These are phyloP conservation scores for Chorisops tibialis DNA, from an alignment of 2,888 invertebrate genomes.

Conservation along the genomic window DNA sequence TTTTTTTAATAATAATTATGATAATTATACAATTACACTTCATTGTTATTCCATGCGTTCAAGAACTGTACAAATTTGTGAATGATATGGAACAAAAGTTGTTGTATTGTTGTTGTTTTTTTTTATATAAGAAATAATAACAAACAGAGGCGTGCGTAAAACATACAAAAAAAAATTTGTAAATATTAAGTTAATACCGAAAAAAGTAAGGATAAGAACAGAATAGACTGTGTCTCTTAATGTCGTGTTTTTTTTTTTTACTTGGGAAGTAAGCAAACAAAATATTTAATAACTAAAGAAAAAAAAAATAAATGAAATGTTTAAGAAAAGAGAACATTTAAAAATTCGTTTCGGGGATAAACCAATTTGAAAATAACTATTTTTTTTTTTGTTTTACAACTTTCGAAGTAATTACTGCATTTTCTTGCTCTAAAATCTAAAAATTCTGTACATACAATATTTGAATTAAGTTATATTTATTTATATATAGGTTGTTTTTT, in stretches of 20 bases:
- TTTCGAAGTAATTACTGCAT: constrained; percentile 15
- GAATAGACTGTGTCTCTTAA: too few species aligned
- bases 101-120: too few species aligned
- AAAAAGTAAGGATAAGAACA: background rate
- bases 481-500: constrained; percentile 22
- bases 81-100: constrained; percentile 20
- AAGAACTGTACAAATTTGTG: constrained; percentile 14
- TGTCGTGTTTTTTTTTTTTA: too few species aligned
- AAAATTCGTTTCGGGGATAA: constrained; percentile 7
- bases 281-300: background rate
- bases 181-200: too few species aligned
- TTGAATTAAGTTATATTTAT: constrained; percentile 27
- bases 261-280: too few species aligned
- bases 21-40: constrained; percentile 21
- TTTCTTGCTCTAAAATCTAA: constrained; percentile 23
- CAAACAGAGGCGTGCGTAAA: background rate
- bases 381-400: background rate
- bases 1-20: constrained; percentile 12
- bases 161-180: background rate
- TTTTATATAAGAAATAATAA: background rate
- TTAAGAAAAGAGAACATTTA: background rate
- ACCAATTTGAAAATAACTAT: background rate
- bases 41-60: constrained; percentile 9
- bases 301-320: background rate
- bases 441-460: constrained; percentile 26